A percentile compares a stretch with the other conserved stretches of the same genome.
These are phyloP conservation scores for Luehdorfia chinensis DNA, from an alignment of 1,140 invertebrate genomes.

Conservation along the genomic window DNA sequence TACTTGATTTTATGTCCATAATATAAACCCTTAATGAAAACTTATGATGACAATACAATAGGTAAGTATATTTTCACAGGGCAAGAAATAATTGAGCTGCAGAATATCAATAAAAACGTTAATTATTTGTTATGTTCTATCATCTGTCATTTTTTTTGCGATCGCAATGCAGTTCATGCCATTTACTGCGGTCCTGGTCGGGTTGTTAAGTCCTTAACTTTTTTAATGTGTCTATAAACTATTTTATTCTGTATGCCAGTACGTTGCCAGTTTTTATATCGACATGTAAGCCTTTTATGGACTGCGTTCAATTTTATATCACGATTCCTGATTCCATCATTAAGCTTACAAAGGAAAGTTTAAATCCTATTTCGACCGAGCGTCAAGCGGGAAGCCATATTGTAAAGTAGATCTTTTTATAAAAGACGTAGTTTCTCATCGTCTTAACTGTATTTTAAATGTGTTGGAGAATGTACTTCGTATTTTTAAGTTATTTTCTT, in stretches of 20 bases:
- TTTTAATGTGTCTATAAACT: conserved; percentile 7
- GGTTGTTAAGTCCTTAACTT: conserved; percentile 7
- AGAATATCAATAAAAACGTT: too few relatives aligned
- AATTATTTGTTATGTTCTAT: background rate
- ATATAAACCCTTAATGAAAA: too few relatives aligned
- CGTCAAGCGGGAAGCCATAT: conserved; percentile 4
- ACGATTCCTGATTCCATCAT: conserved; percentile 11
- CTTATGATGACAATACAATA: too few relatives aligned
- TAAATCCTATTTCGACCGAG: conserved; percentile 11
- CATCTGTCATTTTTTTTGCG: background rate
- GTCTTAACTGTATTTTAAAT: conserved; percentile 5
- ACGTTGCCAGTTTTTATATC: conserved; percentile 10
- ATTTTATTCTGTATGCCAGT: conserved; percentile 8
- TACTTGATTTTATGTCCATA: too few relatives aligned
- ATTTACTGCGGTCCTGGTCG: conserved; percentile 9
- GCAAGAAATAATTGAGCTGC: too few relatives aligned
- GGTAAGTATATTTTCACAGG: too few relatives aligned
- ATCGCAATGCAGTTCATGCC: conserved; percentile 1
- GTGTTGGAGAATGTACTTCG: background rate
- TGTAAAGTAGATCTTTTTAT: conserved; percentile 5
- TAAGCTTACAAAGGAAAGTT: conserved; percentile 14
- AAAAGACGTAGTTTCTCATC: conserved; percentile 1
- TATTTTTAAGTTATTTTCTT: too few relatives aligned
- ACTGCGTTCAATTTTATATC: conserved; percentile 8
- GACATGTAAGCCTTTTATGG: conserved; percentile 8